phyloP scores from a whole-genome alignment of 2,113 vertebrate species.

The Macquaria ambigua region DNA sequence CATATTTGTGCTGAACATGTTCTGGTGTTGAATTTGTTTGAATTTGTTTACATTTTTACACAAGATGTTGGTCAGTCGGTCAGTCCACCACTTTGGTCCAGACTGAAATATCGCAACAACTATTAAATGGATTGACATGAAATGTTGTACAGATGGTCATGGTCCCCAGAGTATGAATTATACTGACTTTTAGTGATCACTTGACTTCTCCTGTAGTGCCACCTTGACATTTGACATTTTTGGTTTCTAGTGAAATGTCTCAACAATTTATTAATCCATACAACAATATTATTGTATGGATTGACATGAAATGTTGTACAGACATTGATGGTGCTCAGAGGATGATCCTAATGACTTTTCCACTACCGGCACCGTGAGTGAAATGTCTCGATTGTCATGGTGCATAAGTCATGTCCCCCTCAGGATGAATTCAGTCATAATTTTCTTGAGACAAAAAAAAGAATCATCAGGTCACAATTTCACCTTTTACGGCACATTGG shows the following conservation, averaged over 20 bases:
- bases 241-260: no score
- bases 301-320: not conserved
- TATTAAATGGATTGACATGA: not conserved
- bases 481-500: no score
- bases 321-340: not conserved
- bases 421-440: no score
- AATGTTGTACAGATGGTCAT: not conserved
- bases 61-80: not conserved
- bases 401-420: not conserved
- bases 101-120: no score
- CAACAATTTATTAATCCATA: no score
- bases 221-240: no score
- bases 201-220: no score
- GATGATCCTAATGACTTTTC: not conserved
- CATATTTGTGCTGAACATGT: not conserved
- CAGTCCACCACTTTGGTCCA: no score
- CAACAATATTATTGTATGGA: not conserved
- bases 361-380: not conserved
- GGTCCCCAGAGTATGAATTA: not conserved
- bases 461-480: no score
- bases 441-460: no score
- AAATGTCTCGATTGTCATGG: not conserved
- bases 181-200: not conserved
- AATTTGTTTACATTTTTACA: not conserved
- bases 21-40: not conserved